Conservation (phyloP, 1,140 invertebrate genomes). For the Sminthurinus signatus region DNA sequence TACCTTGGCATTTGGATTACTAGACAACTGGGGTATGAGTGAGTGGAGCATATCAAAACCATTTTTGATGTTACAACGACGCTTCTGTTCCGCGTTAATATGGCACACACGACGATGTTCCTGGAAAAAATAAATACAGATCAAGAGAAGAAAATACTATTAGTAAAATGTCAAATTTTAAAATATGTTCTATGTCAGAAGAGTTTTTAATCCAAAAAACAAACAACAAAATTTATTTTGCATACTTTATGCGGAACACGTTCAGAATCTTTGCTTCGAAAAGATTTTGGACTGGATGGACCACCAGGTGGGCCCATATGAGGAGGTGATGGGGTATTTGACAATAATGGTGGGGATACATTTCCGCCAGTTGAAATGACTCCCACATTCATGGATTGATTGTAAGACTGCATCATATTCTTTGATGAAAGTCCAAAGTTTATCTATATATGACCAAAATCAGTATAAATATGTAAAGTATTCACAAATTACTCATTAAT, state of each 20-base stretch:
- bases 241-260: conserved; percentile 42
- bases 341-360: conserved; percentile 34
- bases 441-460: conserved; percentile 23
- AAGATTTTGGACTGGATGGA: conserved; percentile 40
- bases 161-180: too few species aligned
- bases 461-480: background rate
- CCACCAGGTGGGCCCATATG: conserved; percentile 37
- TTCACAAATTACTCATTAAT: too few species aligned
- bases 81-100: conserved; percentile 95
- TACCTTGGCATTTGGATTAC: conserved; percentile 85
- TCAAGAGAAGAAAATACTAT: conserved; percentile 9
- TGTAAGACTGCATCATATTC: conserved; percentile 19
- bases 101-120: conserved; percentile 74
- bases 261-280: conserved; percentile 44
- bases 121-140: too few species aligned
- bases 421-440: conserved; percentile 37
- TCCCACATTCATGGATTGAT: conserved; percentile 2
- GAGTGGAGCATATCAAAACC: conserved; percentile 91
- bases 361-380: conserved; percentile 22
- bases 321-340: conserved; percentile 40
- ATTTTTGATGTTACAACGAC: conserved; percentile 94
- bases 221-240: background rate
- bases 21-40: conserved; percentile 84
- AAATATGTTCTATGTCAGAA: too few species aligned
- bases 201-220: too few species aligned